Base-by-base conservation (phyloP, 1,140 invertebrate genomes). In the Solenopsis fugax region DNA sequence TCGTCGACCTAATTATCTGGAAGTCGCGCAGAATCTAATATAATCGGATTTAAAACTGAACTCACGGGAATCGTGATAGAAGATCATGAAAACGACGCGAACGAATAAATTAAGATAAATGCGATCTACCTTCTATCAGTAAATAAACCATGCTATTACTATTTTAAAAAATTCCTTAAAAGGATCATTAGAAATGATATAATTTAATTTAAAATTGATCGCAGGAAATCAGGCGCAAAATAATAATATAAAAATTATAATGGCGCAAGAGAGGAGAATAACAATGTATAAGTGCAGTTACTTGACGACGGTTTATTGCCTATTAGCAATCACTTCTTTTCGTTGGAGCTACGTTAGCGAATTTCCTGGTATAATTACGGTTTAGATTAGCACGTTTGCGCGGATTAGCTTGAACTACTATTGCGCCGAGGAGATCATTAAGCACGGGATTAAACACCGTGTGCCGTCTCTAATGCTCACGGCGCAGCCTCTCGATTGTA, bases 391-490 rank as follows among this genome's bases (percentile, higher is more conserved):
- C 80, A 50, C 67, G 24, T 56, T 82, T 82, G 41, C 48, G 69
- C 52, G n/a, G 65, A 72, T 58, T 29, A 52, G 54, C 41, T 73
- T 62, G 12, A 84, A 84, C 52, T 71, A 69, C 76, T 90, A 90
- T 76, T 73, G 34, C 72, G 54, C 77, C 62, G 75, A 87, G 75
- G 86, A 90, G 88, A 90, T 89, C 88, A 81, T 90, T 89, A 87
- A 90, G 86, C 85, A 48, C 77, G 85, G 24, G 80, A 89, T 87
- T 81, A 87, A 87, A 86, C 85, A 90, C 85, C 85, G 48, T 78
- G 52, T 62, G 56, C 52, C 80, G 69, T 82, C 86, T 82, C 89
- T 86, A 64, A 71, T 37, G 76, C 77, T 82, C 80, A 72, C 88
- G 72, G 80, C 69, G 72, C 77, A 77, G 84, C 64, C 75, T 87